Percentiles rank a stretch among this genome's conserved stretches.
These are phyloP conservation scores for Mythimna vitellina DNA, from an alignment of 2,888 invertebrate species.

Conservation along the genomic window DNA sequence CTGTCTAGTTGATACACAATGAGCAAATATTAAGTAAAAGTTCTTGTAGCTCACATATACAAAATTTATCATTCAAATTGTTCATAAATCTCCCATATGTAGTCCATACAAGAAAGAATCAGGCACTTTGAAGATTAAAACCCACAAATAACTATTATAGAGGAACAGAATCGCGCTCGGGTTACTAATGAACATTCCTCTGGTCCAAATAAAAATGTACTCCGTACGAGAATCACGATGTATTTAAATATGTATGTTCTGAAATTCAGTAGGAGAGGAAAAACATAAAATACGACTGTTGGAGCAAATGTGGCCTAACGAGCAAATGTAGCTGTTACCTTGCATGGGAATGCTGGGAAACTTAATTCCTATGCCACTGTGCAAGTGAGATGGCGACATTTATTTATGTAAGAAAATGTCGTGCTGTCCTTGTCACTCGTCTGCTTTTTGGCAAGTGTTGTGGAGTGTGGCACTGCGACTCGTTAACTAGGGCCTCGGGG, in stretches of 20 bases:
- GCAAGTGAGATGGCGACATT: conserved; percentile 35
- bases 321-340: conserved; percentile 55
- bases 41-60: neutral
- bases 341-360: conserved; percentile 36
- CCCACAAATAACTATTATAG: conserved; percentile 56
- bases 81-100: conserved; percentile 11
- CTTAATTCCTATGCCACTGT: conserved; percentile 45
- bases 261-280: conserved; percentile 53
- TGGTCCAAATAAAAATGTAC: conserved; percentile 54
- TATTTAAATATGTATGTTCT: conserved; percentile 57
- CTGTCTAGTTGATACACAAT: neutral
- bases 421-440: conserved; percentile 31
- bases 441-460: conserved; percentile 51
- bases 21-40: neutral
- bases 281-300: conserved; percentile 57
- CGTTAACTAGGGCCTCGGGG: conserved; percentile 58
- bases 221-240: conserved; percentile 50
- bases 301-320: conserved; percentile 61
- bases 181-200: conserved; percentile 61
- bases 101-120: conserved; percentile 32
- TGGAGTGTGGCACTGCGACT: conserved; percentile 43
- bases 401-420: conserved; percentile 26
- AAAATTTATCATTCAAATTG: neutral
- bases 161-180: conserved; percentile 35
- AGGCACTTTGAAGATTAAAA: conserved; percentile 63